Conservation (phyloP, 2,797 vertebrate genomes). For the Hypotaenidia philippensis region DNA sequence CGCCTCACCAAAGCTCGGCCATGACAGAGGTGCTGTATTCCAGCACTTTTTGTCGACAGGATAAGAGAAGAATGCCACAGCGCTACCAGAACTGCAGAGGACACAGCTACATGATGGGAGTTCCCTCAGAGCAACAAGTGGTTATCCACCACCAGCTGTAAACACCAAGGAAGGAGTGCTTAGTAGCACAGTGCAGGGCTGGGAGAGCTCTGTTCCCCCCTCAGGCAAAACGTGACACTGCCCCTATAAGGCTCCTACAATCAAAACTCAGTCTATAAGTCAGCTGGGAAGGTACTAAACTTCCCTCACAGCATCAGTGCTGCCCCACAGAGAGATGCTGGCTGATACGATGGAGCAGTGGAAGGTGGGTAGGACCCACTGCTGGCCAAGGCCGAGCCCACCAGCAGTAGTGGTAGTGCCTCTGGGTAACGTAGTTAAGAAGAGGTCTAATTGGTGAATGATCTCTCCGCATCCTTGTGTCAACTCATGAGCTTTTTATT, state of each 20-base stretch:
- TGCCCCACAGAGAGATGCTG: background rate
- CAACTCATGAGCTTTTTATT: too few species aligned
- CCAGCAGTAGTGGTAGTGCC: too few species aligned
- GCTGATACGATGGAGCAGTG: background rate
- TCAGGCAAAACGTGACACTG: background rate
- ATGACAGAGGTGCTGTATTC: background rate
- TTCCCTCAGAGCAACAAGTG: background rate
- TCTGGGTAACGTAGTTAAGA: too few species aligned
- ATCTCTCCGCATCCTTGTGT: too few species aligned
- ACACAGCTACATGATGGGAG: background rate
- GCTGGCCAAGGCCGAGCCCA: too few species aligned
- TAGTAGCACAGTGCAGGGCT: accelerated
- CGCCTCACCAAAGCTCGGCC: background rate
- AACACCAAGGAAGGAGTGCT: background rate
- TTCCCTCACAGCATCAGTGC: background rate
- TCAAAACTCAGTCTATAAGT: background rate
- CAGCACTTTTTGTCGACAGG: background rate
- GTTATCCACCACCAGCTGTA: background rate
- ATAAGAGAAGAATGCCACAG: background rate
- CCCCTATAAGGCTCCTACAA: background rate
- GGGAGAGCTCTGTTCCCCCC: background rate
- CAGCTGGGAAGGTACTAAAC: background rate
- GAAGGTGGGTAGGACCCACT: background rate
- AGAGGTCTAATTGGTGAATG: too few species aligned
- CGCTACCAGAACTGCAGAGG: background rate